A percentile compares a stretch with the other conserved stretches of the same genome.
Conservation (phyloP, 37 sponge, comb jelly and placozoan genomes). For the Tethya wilhelma region DNA sequence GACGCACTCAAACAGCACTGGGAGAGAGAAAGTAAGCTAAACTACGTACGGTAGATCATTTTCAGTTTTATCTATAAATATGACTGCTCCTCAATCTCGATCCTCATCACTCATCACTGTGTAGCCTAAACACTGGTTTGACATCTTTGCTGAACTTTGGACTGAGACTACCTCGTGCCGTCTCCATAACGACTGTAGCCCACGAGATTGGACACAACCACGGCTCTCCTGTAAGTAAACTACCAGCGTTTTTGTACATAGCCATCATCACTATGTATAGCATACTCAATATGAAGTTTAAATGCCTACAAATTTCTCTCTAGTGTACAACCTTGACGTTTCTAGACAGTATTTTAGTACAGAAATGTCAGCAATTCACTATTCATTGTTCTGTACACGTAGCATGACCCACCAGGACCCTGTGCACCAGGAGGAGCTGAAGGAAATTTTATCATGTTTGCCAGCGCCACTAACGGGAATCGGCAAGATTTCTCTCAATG, state of each 20-base stretch:
- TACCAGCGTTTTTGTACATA: not conserved
- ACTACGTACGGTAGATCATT: not conserved
- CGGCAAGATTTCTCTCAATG: constrained; percentile 58
- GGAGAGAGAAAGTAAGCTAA: constrained; percentile 49
- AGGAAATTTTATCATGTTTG: constrained; percentile 79
- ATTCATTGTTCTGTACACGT: not conserved
- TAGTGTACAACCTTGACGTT: not conserved
- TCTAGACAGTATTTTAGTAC: not conserved
- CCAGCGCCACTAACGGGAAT: constrained; percentile 70
- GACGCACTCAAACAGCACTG: constrained; percentile 21
- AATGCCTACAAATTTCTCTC: not conserved
- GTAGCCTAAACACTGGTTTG: constrained; percentile 74
- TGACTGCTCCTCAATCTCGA: not conserved
- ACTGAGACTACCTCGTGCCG: constrained; percentile 43
- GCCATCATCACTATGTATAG: not conserved
- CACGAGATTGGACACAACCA: constrained; percentile 86
- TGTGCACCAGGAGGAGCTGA: constrained; percentile 51
- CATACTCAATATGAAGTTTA: not conserved
- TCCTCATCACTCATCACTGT: not conserved
- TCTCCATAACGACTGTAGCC: constrained; percentile 65
- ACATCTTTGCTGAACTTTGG: constrained; percentile 72
- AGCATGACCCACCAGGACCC: constrained; percentile 63
- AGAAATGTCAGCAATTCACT: not conserved
- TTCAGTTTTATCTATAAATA: not conserved
- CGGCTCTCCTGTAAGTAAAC: constrained; percentile 67